Percentiles rank a stretch among this genome's conserved stretches.
Evolutionary conservation across 2,797 vertebrate species (phyloP).

Genomic region (Chiloscyllium punctatum): DNA sequence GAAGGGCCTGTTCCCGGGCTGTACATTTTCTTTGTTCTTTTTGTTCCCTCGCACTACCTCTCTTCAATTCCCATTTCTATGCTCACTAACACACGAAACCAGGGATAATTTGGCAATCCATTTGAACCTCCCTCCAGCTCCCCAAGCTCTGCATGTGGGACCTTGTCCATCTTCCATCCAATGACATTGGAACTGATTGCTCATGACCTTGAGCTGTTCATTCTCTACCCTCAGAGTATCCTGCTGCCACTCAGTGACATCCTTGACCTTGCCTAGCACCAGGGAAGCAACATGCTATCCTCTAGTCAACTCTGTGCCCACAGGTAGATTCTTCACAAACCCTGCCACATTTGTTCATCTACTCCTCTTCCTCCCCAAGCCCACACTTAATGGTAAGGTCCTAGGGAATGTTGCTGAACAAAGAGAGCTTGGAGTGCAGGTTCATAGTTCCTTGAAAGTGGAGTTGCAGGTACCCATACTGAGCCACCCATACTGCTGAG

Average conservation of each 20-base stretch:
- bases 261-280: not conserved
- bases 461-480: too few relatives aligned
- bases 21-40: too few relatives aligned
- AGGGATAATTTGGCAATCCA: not conserved
- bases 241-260: not conserved
- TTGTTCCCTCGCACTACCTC: too few relatives aligned
- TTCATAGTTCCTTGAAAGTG: too few relatives aligned
- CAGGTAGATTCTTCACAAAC: too few relatives aligned
- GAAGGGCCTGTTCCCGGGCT: too few relatives aligned
- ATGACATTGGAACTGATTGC: not conserved
- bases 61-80: too few relatives aligned
- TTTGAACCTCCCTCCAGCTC: too few relatives aligned
- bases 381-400: too few relatives aligned
- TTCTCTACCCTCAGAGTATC: not conserved
- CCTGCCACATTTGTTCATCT: not conserved
- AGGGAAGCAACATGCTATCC: not conserved
- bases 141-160: not conserved
- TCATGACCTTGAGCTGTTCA: not conserved
- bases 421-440: too few relatives aligned
- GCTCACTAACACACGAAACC: too few relatives aligned
- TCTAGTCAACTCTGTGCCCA: not conserved
- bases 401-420: too few relatives aligned
- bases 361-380: not conserved
- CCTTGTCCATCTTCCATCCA: not conserved
- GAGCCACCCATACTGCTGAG: not conserved